Evolutionary conservation across 35 echinoderm and acorn worm genomes (phyloP).

Genomic region (Patiria miniata): DNA sequence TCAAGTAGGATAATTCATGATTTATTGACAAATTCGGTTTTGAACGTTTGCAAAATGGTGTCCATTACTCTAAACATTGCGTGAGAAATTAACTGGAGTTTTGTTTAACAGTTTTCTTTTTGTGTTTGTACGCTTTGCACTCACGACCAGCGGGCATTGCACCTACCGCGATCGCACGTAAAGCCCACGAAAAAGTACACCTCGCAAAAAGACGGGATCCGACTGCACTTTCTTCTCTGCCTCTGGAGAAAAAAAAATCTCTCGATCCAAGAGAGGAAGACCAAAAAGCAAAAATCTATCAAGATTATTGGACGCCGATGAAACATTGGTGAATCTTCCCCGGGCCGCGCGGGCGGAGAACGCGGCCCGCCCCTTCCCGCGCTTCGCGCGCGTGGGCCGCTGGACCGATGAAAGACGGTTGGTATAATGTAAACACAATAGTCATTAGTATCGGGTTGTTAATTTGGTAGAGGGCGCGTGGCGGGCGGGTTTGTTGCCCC

Average conservation of each 20-base stretch:
- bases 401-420: neutral
- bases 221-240: neutral
- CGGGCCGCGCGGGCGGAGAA: neutral
- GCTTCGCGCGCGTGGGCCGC: neutral
- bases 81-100: too few species aligned
- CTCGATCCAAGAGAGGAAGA: neutral
- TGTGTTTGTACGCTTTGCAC: too few species aligned
- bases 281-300: too few species aligned
- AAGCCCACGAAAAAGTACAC: neutral
- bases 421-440: constrained; percentile 27
- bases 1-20: too few species aligned
- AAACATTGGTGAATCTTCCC: neutral
- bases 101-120: too few species aligned
- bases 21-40: too few species aligned
- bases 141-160: neutral
- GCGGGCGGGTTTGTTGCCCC: neutral
- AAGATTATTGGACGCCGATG: neutral
- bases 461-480: neutral
- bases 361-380: neutral
- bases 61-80: too few species aligned
- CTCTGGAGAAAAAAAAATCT: neutral
- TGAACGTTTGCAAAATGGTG: too few species aligned
- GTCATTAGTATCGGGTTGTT: constrained; percentile 18
- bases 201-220: neutral
- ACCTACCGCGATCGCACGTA: neutral